These are phyloP conservation scores for Metalampra italica DNA, from an alignment of 2,888 invertebrate genomes.

Conservation along the genomic window DNA sequence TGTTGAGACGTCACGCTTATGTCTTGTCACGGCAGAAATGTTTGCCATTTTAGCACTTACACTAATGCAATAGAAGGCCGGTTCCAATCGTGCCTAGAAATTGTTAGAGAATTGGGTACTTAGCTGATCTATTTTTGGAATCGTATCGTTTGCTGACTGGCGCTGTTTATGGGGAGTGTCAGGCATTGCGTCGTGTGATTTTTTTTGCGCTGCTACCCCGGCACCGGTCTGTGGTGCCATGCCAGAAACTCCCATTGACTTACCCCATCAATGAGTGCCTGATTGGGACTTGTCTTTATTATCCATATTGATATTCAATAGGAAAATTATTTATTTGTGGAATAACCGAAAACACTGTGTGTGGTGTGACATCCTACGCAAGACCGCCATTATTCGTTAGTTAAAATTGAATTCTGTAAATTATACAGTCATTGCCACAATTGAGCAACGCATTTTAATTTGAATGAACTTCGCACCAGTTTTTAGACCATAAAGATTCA, in stretches of 20 bases:
- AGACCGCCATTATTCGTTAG: neutral
- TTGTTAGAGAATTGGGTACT: neutral
- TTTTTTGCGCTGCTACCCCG: no score
- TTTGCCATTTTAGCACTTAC: neutral
- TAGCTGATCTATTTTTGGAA: neutral
- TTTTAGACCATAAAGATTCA: constrained; percentile 23
- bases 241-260: no score
- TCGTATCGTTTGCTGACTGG: neutral
- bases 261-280: no score
- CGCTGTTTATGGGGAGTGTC: no score
- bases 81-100: neutral
- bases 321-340: no score
- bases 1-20: neutral
- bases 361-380: no score
- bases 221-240: no score
- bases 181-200: no score
- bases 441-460: neutral
- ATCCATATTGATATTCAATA: no score
- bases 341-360: no score
- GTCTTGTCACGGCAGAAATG: neutral
- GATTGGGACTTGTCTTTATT: no score
- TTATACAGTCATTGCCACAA: neutral
- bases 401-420: neutral
- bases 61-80: constrained; percentile 1
- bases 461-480: constrained; percentile 15